These are phyloP conservation scores for Chamaea fasciata DNA, from an alignment of 2,113 vertebrate species.

Conservation along the genomic window DNA sequence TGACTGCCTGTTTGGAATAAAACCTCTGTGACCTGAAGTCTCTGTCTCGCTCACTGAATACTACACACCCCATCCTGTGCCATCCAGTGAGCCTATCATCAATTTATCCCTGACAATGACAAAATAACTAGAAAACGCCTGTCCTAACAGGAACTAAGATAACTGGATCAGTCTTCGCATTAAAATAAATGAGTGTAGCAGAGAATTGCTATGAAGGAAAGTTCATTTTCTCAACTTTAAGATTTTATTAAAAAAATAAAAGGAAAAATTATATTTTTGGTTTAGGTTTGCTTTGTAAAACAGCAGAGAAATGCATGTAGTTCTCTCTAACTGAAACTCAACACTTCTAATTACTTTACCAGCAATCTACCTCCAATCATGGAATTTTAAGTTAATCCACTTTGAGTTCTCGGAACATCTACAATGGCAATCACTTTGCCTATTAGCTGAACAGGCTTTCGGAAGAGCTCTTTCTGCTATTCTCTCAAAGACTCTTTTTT, in stretches of 20 bases:
- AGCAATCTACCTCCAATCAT: slow-evolving; percentile 23
- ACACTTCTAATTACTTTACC: slow-evolving; percentile 31
- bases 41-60: not conserved
- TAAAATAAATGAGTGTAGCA: not conserved
- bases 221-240: not conserved
- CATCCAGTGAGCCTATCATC: not conserved
- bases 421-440: slow-evolving; percentile 26
- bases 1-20: not conserved
- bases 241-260: not conserved
- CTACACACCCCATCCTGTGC: not conserved
- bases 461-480: slow-evolving; percentile 24
- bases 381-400: slow-evolving; percentile 33
- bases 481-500: not conserved
- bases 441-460: slow-evolving; percentile 37
- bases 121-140: not conserved
- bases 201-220: not conserved
- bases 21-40: fast-evolving
- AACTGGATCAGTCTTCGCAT: not conserved
- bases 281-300: not conserved
- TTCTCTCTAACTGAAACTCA: slow-evolving; percentile 20
- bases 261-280: not conserved
- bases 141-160: not conserved
- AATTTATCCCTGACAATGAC: not conserved
- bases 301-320: not conserved
- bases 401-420: slow-evolving; percentile 31